Percentiles rank a stretch among this genome's conserved stretches.
Evolutionary conservation across 2,113 vertebrate species (phyloP).

Genomic region (Podarcis raffonei): DNA sequence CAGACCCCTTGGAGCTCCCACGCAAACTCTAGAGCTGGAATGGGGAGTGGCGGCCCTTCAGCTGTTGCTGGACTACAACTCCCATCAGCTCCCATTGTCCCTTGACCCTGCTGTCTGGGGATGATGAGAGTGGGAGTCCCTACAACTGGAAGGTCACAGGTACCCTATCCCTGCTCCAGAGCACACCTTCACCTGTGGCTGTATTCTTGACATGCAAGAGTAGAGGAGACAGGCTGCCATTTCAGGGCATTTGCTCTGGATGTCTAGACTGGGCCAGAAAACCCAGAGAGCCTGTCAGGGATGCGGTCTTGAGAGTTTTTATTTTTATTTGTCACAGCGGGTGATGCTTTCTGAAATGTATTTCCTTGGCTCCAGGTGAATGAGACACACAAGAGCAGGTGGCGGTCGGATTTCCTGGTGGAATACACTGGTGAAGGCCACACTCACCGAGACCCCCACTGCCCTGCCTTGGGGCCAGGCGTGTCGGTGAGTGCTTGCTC

Average conservation of each 20-base stretch:
- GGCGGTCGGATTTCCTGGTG: constrained; percentile 85
- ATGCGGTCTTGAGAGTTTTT: not conserved
- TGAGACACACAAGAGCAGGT: constrained; percentile 54
- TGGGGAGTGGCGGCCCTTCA: not conserved
- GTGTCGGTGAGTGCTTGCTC: constrained; percentile 74
- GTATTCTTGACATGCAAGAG: not conserved
- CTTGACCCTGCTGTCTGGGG: not conserved
- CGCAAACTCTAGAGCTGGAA: not conserved
- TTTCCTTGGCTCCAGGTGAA: constrained; percentile 3
- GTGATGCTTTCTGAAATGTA: not conserved
- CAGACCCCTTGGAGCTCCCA: not conserved
- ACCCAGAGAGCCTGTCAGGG: not conserved
- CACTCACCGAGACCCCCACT: constrained; percentile 75
- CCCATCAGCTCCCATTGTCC: not conserved
- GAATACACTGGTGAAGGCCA: constrained; percentile 84
- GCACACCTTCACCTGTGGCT: not conserved
- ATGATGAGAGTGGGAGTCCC: not conserved
- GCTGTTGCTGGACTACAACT: not conserved
- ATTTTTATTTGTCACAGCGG: not conserved
- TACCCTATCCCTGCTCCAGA: not conserved
- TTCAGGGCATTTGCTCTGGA: not conserved
- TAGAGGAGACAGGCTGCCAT: not conserved
- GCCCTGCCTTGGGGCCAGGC: constrained; percentile 81
- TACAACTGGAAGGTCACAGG: not conserved
- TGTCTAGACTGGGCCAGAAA: not conserved